phyloP scores from a whole-genome alignment of 1,140 invertebrate species.

The Drosophila sproati region DNA sequence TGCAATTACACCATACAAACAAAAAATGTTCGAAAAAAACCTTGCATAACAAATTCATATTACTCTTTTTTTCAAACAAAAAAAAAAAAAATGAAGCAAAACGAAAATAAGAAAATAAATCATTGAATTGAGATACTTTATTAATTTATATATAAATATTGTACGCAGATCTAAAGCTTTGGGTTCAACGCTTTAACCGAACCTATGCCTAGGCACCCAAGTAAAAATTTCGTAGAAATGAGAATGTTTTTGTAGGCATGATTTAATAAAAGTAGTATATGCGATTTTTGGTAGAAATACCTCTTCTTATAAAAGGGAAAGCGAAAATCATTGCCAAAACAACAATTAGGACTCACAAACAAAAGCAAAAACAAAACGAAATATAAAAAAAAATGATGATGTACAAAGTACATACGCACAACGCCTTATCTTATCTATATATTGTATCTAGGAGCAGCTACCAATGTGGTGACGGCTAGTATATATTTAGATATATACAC shows the following conservation, averaged over 20 bases:
- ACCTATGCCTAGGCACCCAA: slow-evolving; percentile 24
- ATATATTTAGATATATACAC: slow-evolving; percentile 20
- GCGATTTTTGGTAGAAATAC: slow-evolving; percentile 32
- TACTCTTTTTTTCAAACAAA: slow-evolving; percentile 78
- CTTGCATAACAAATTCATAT: slow-evolving; percentile 85
- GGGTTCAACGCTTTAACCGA: slow-evolving; percentile 56
- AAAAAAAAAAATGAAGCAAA: slow-evolving; percentile 45
- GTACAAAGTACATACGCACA: slow-evolving; percentile 53
- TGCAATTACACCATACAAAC: slow-evolving; percentile 62
- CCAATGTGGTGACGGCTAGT: slow-evolving; percentile 14
- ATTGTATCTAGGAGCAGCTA: slow-evolving; percentile 31
- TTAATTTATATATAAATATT: slow-evolving; percentile 69
- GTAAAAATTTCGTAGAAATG: slow-evolving; percentile 28
- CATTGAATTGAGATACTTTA: slow-evolving; percentile 40
- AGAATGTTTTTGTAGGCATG: slow-evolving; percentile 38
- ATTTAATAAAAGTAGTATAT: slow-evolving; percentile 30
- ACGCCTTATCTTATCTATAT: slow-evolving; percentile 53
- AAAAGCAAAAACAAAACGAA: slow-evolving; percentile 13
- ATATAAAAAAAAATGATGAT: slow-evolving; percentile 28
- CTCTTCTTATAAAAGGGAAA: slow-evolving; percentile 28
- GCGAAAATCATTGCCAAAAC: slow-evolving; percentile 59
- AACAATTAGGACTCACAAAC: slow-evolving; percentile 36
- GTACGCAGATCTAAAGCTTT: slow-evolving; percentile 73
- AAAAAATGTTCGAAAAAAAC: slow-evolving; percentile 80
- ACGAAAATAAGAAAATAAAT: slow-evolving; percentile 22